A percentile compares a stretch with the other conserved stretches of the same genome.
These are phyloP conservation scores for Isurus oxyrinchus DNA, from an alignment of 2,113 vertebrate genomes.

Conservation along the genomic window DNA sequence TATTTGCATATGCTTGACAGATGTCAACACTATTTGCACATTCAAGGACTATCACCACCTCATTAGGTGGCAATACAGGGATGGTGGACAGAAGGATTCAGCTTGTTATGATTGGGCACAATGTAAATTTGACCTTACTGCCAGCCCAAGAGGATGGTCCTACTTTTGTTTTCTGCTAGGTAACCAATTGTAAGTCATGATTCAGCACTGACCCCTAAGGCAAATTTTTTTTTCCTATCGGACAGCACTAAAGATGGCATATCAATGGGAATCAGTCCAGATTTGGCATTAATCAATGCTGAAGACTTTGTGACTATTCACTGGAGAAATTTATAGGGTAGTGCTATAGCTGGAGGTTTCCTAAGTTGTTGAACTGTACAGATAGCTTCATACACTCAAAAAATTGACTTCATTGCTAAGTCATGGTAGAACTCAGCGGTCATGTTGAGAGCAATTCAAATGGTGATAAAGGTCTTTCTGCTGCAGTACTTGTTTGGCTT, in stretches of 20 bases:
- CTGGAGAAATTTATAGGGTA: not conserved
- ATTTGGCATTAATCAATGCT: not conserved
- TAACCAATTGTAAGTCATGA: not conserved
- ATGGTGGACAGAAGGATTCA: not conserved
- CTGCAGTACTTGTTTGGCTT: not conserved
- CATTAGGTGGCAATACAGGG: not conserved
- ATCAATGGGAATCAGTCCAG: not conserved
- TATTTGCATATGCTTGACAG: not conserved
- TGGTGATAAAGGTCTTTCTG: not conserved
- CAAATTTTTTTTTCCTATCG: not conserved
- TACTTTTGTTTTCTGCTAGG: not conserved
- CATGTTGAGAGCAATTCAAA: not conserved
- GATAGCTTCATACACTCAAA: not conserved
- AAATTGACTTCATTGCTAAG: not conserved
- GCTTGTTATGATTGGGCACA: not conserved
- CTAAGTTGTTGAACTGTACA: not conserved
- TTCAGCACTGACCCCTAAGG: not conserved
- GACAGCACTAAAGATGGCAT: not conserved
- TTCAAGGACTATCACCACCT: not conserved
- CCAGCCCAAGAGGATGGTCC: not conserved
- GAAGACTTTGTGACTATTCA: not conserved
- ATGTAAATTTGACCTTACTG: not conserved
- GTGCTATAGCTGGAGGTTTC: not conserved
- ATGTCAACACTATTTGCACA: not conserved
- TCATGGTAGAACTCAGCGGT: not conserved